Evolutionary conservation across 2,113 vertebrate genomes (phyloP).

Genomic region (Tringa solitaria): DNA sequence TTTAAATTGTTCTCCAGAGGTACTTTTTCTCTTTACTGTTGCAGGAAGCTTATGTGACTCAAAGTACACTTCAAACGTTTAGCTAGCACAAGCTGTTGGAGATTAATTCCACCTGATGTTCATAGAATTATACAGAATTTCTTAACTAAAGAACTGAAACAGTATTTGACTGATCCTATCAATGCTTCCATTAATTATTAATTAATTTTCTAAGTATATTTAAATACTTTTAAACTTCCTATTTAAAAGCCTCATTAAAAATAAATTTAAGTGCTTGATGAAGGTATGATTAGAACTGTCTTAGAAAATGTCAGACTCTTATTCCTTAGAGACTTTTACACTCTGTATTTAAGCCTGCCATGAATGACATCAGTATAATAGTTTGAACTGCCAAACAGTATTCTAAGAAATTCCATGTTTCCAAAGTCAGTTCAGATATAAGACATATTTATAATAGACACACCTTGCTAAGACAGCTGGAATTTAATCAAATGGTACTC

Average conservation of each 20-base stretch:
- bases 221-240: neutral
- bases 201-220: neutral
- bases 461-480: neutral
- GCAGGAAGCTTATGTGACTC: neutral
- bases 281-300: neutral
- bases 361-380: slow-evolving; percentile 8
- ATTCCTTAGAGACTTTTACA: neutral
- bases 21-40: neutral
- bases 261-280: neutral
- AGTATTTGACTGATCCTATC: neutral
- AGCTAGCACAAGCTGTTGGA: neutral
- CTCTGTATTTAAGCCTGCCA: neutral
- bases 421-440: neutral
- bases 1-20: neutral
- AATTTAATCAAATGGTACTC: neutral
- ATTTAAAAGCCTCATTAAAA: neutral
- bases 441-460: neutral
- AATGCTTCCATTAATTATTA: neutral
- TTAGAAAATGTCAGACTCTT: neutral
- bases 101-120: neutral
- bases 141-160: neutral
- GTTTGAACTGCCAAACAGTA: neutral
- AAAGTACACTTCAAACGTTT: neutral
- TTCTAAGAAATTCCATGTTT: slow-evolving; percentile 38
- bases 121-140: neutral